These are phyloP conservation scores for Oscheius onirici DNA, from an alignment of 2,888 invertebrate species.

Conservation along the genomic window DNA sequence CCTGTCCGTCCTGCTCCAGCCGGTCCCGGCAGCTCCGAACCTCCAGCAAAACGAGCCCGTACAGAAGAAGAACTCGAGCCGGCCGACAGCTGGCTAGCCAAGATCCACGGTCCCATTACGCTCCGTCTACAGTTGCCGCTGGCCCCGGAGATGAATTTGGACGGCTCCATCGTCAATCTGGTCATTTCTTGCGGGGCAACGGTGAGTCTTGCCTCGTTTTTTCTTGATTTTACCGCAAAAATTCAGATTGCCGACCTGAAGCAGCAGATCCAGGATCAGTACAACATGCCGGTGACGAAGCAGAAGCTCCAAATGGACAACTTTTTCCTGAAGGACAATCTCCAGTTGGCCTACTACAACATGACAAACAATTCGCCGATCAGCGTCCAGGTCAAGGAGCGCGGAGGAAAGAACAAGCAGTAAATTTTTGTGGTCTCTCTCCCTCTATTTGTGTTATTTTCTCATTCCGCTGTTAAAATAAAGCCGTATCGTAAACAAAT, in stretches of 20 bases:
- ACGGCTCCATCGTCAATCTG: constrained; percentile 86
- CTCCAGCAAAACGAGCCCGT: constrained; percentile 44
- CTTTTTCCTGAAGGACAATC: constrained; percentile 96
- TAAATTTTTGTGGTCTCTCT: not conserved
- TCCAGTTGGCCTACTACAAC: constrained; percentile 94
- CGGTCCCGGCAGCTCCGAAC: constrained; percentile 12
- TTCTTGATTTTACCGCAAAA: not conserved
- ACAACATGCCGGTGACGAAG: constrained; percentile 93
- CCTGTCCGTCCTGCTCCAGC: constrained; percentile 22
- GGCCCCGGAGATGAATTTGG: constrained; percentile 92
- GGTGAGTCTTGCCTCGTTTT: constrained; percentile 68
- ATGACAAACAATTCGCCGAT: constrained; percentile 85
- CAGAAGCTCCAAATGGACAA: constrained; percentile 97
- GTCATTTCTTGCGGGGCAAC: constrained; percentile 82
- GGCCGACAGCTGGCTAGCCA: constrained; percentile 81
- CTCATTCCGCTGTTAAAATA: not conserved
- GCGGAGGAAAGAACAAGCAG: constrained; percentile 94
- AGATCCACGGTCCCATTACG: constrained; percentile 75
- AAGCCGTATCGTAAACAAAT: not conserved
- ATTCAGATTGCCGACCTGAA: constrained; percentile 84
- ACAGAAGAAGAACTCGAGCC: constrained; percentile 79
- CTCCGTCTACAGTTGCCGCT: constrained; percentile 89
- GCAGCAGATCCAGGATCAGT: constrained; percentile 84
- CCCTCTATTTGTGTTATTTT: not conserved
- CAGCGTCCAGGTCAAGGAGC: constrained; percentile 91